Base-by-base conservation (phyloP, 2,888 invertebrate species). In the Carpatolechia fugitivella region DNA sequence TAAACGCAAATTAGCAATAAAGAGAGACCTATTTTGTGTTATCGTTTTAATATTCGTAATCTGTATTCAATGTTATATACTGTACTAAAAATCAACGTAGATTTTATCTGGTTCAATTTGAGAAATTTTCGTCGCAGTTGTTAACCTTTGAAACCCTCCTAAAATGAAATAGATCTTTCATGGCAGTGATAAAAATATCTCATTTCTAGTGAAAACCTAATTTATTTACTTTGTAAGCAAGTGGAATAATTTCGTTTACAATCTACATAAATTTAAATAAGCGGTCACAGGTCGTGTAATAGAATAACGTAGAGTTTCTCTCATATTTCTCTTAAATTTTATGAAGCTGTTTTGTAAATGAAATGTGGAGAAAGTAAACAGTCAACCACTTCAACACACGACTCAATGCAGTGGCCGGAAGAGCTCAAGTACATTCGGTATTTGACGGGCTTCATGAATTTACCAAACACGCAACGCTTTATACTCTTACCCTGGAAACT, bases 401-500 rank as follows among this genome's bases (percentile, higher is more conserved):
- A 24, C 24, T 24, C 6, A 6, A 33, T 33, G 40, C 40, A 40
- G 16, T 35, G 33, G 48, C 31, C 33, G 30, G 11, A 36, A 36
- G 31, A 36, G 36, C 38, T 50, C 14, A 13, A 36, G 24, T 13
- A 20, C 14, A 50, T 36, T 36, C 50, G 64, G 64, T 63, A 56
- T 66, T 67, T 66, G 69, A 70, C 68, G 66, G 67, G 64, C 60
- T 60, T 61, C 65, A 64, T 70, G 68, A 71, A 73, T 73, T n/a
- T 68, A 72, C 67, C 62, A 63, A 61, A 55, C 65, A 67, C 38
- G 50, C 20, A 38, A 38, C 49, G 20, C 16, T 33, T 35, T 49
- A 24, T 14, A 36, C 5, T n/a, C 36, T 4, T 13, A 10, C 33
- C 14, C 36, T 16, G 14, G 31, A 49, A 49, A 49, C 48, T 49